These are phyloP conservation scores for Chelonoidis abingdonii DNA, from an alignment of 2,113 vertebrate genomes.

Conservation along the genomic window DNA sequence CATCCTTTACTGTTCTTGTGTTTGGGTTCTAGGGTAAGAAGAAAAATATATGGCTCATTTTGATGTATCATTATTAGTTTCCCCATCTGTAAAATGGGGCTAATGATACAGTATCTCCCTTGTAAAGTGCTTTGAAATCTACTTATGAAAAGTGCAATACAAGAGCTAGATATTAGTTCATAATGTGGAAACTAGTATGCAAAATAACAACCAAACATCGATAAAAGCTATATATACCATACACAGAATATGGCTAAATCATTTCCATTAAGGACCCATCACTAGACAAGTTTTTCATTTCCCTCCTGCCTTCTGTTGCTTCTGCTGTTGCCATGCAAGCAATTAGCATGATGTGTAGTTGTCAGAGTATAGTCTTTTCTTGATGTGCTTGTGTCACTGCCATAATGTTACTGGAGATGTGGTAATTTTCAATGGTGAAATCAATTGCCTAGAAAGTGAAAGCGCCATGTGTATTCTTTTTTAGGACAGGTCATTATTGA, in stretches of 20 bases:
- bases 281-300: neutral
- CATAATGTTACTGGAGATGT: constrained; percentile 1
- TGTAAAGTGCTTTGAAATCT: neutral
- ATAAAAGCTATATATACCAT: neutral
- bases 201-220: neutral
- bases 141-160: neutral
- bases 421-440: constrained; percentile 18
- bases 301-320: neutral
- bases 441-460: constrained; percentile 58
- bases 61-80: neutral
- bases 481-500: neutral
- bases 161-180: neutral
- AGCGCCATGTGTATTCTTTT: neutral
- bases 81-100: neutral
- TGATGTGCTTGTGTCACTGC: constrained; percentile 27
- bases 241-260: neutral
- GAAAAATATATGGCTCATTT: neutral
- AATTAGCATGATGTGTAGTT: constrained; percentile 6
- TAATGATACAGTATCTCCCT: neutral
- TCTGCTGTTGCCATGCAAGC: neutral
- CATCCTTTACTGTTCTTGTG: neutral
- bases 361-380: neutral
- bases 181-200: neutral
- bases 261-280: neutral
- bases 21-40: neutral